Conservation (phyloP, 2,888 invertebrate genomes). For the Netelia inedita region DNA sequence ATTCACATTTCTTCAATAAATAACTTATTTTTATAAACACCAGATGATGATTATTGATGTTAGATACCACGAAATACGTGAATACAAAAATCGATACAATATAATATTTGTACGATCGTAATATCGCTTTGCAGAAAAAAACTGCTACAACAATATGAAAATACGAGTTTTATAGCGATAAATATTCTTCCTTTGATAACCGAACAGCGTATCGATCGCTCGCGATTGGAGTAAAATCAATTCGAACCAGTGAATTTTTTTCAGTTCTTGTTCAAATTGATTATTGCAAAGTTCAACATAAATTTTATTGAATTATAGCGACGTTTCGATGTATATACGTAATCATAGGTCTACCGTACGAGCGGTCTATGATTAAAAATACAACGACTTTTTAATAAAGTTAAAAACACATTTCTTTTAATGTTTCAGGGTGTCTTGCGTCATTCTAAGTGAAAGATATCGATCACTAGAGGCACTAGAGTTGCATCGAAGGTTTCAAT, state of each 20-base stretch:
- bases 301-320: neutral
- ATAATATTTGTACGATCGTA: no score
- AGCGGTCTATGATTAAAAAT: neutral
- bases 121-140: no score
- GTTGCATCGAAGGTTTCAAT: neutral
- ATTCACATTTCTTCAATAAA: neutral
- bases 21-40: no score
- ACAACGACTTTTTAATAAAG: neutral
- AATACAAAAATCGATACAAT: no score
- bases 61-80: no score
- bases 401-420: neutral
- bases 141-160: no score
- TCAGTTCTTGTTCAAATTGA: neutral
- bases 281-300: neutral
- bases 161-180: no score
- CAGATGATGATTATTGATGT: no score
- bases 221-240: no score
- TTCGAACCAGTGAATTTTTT: neutral
- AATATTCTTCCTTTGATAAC: no score
- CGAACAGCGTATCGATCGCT: no score
- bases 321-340: neutral
- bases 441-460: neutral
- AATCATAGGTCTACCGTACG: no score
- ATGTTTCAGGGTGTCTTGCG: neutral
- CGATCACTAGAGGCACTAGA: neutral